Percentiles rank a stretch among this genome's conserved stretches.
Evolutionary conservation across 2,888 invertebrate species (phyloP).

Genomic region (Lithophane semibrunnea): DNA sequence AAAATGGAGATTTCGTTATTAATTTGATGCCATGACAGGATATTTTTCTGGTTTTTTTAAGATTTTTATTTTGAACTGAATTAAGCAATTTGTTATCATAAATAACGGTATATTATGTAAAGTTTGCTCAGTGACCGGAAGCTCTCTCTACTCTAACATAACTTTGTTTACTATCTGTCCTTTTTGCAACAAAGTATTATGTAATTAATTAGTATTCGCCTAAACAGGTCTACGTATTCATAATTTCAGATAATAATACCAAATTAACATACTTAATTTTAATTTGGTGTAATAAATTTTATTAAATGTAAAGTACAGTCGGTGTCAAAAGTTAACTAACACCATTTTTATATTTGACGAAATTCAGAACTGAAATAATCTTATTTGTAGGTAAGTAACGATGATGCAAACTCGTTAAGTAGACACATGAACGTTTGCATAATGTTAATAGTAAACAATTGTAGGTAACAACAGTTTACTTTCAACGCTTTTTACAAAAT

Average conservation of each 20-base stretch:
- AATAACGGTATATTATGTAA: conserved; percentile 16
- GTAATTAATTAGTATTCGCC: conserved; percentile 11
- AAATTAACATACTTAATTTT: background rate
- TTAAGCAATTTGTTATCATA: conserved; percentile 1
- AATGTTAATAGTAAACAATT: background rate
- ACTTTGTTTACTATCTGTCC: conserved; percentile 12
- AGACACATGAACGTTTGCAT: background rate
- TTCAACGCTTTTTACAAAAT: conserved; percentile 11
- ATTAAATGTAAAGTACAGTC: conserved; percentile 4
- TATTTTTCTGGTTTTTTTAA: conserved; percentile 10
- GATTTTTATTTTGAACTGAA: conserved; percentile 12
- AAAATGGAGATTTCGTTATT: conserved; percentile 1
- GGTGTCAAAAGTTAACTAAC: conserved; percentile 3
- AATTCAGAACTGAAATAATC: background rate
- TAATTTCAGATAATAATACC: background rate
- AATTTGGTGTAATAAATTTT: background rate
- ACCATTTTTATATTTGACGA: background rate
- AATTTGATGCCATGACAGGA: conserved; percentile 15
- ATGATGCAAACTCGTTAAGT: background rate
- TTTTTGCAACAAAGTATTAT: conserved; percentile 26
- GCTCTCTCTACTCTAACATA: background rate
- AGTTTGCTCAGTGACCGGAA: conserved; percentile 9
- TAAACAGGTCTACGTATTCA: background rate
- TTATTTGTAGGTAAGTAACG: too few species aligned
- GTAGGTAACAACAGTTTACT: background rate